Percentiles rank a stretch among this genome's conserved stretches.
Conservation (phyloP, 2,888 invertebrate species). For the Cataglyphis albicans region DNA sequence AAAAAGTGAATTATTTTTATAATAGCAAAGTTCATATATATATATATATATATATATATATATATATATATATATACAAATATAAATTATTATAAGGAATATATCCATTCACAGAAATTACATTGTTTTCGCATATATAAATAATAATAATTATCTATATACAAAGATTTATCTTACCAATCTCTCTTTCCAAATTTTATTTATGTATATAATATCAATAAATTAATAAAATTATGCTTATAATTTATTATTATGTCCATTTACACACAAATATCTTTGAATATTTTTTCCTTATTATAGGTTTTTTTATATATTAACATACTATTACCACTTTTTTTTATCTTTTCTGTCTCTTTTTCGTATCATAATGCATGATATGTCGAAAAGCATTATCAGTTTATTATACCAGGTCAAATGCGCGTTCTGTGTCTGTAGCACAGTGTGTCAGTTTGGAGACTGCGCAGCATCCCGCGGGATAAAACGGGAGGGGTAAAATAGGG, state of each 20-base stretch:
- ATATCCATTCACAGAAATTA: background rate
- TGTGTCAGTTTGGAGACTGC: constrained; percentile 65
- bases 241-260: background rate
- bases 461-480: constrained; percentile 64
- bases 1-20: background rate
- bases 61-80: background rate
- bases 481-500: constrained; percentile 59
- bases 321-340: background rate
- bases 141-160: background rate
- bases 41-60: background rate
- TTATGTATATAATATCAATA: background rate
- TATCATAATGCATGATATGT: no score
- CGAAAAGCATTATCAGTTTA: background rate
- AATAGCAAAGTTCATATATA: background rate
- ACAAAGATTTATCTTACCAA: background rate
- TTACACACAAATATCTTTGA: background rate
- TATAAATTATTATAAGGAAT: background rate
- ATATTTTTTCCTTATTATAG: background rate
- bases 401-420: background rate
- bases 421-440: constrained; percentile 19
- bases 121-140: background rate
- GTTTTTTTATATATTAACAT: background rate
- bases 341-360: background rate
- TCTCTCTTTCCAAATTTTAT: background rate
- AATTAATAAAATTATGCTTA: background rate